These are phyloP conservation scores for Balaenoptera acutorostrata DNA, from an alignment of 2,113 vertebrate genomes.

Conservation along the genomic window DNA sequence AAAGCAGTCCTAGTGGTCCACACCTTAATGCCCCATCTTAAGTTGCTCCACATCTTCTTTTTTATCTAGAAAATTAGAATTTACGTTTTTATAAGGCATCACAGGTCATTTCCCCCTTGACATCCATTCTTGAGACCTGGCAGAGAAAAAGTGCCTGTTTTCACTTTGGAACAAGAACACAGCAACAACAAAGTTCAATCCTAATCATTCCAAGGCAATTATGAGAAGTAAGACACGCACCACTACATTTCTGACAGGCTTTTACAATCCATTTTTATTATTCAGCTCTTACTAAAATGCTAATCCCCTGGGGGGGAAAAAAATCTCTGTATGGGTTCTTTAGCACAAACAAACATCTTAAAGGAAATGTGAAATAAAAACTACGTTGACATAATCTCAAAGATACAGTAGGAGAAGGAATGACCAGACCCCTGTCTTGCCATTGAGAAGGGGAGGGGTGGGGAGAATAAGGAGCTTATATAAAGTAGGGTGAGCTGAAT, in stretches of 20 bases:
- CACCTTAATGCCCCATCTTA: background rate
- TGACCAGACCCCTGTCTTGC: background rate
- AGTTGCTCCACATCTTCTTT: background rate
- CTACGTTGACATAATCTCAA: background rate
- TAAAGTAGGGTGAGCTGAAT: background rate
- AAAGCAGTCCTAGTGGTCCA: rapidly evolving
- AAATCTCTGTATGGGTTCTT: background rate
- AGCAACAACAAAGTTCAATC: background rate
- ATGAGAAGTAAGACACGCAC: background rate
- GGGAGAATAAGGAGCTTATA: background rate
- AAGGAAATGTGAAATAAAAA: background rate
- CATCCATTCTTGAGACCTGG: background rate
- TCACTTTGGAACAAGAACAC: background rate
- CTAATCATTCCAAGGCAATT: slow-evolving; percentile 22
- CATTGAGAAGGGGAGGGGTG: background rate
- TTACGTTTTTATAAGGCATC: background rate
- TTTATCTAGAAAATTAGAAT: background rate
- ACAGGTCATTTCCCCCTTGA: background rate
- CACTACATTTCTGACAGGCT: slow-evolving; percentile 29
- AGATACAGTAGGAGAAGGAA: background rate
- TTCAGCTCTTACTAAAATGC: slow-evolving; percentile 36
- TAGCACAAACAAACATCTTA: slow-evolving; percentile 30
- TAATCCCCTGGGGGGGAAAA: background rate
- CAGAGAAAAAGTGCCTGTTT: background rate
- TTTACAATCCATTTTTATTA: slow-evolving; percentile 31